Conservation (phyloP, 1,140 invertebrate genomes). For the Choristoneura fumiferana region DNA sequence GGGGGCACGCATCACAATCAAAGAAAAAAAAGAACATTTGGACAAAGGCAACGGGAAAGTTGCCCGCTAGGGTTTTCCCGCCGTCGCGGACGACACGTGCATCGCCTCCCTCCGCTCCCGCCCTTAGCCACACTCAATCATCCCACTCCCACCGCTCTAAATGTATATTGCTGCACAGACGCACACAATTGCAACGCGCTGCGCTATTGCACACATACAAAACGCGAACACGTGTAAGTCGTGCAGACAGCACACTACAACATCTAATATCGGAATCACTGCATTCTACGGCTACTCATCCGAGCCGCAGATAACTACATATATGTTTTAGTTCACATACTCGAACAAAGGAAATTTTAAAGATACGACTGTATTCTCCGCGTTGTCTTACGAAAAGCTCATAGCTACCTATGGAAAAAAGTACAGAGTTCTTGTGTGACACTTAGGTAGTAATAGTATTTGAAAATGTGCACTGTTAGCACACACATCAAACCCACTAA, state of each 20-base stretch:
- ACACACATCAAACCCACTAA: too few relatives aligned
- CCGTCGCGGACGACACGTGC: conserved; percentile 24
- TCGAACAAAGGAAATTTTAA: background rate
- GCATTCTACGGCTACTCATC: conserved; percentile 21
- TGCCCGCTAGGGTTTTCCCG: conserved; percentile 20
- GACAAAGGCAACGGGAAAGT: too few relatives aligned
- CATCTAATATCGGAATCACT: conserved; percentile 19
- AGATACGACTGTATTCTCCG: too few relatives aligned
- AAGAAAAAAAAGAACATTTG: background rate
- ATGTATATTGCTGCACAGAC: conserved; percentile 41
- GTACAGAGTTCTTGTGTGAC: too few relatives aligned
- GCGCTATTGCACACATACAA: conserved; percentile 17
- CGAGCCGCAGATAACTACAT: conserved; percentile 10
- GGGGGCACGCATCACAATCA: too few relatives aligned
- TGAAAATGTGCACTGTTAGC: too few relatives aligned
- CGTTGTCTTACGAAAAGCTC: too few relatives aligned
- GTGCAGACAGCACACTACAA: conserved; percentile 46
- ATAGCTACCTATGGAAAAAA: too few relatives aligned
- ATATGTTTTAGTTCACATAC: conserved; percentile 1
- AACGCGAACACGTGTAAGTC: conserved; percentile 53
- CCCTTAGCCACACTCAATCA: background rate
- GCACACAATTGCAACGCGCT: conserved; percentile 20
- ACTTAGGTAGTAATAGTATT: too few relatives aligned
- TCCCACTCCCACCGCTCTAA: background rate
- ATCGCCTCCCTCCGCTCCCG: conserved; percentile 11